These are phyloP conservation scores for Aptenodytes patagonicus DNA, from an alignment of 2,113 vertebrate species.

Conservation along the genomic window DNA sequence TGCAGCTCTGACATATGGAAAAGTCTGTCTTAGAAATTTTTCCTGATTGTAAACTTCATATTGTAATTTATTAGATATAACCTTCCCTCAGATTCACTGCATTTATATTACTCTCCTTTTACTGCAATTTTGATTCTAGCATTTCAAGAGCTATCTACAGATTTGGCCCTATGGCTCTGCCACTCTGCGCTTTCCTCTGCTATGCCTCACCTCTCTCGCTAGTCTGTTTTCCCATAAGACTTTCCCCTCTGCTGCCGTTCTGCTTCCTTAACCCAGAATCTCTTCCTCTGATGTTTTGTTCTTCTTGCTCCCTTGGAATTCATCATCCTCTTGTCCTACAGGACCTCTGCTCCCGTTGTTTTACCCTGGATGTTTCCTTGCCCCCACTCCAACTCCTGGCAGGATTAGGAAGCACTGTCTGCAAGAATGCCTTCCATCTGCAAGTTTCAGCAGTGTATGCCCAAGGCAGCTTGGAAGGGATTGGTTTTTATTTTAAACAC, in stretches of 20 bases:
- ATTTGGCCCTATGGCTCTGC: not conserved
- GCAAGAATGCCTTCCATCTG: conserved; percentile 45
- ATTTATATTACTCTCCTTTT: not conserved
- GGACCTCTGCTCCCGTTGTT: conserved; percentile 32
- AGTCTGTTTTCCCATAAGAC: not conserved
- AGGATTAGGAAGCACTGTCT: conserved; percentile 22
- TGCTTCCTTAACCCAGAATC: conserved; percentile 33
- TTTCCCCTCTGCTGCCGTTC: not conserved
- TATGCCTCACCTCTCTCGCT: conserved; percentile 25
- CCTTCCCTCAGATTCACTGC: not conserved
- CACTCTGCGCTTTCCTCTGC: not conserved
- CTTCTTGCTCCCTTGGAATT: conserved; percentile 43
- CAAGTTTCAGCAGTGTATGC: not conserved
- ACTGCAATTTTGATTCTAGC: not conserved
- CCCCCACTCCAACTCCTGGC: not conserved
- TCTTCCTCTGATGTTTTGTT: conserved; percentile 19
- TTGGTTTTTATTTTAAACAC: conserved; percentile 42
- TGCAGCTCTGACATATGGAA: not conserved
- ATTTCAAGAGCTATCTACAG: not conserved
- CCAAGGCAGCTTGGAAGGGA: conserved; percentile 11
- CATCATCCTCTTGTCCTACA: conserved; percentile 46
- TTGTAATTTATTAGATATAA: not conserved
- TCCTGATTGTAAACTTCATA: not conserved
- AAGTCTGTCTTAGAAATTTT: not conserved
- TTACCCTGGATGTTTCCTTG: conserved; percentile 10